A percentile compares a stretch with the other conserved stretches of the same genome.
phyloP scores from a whole-genome alignment of 2,888 invertebrate species.

The Microdon myrmicae region DNA sequence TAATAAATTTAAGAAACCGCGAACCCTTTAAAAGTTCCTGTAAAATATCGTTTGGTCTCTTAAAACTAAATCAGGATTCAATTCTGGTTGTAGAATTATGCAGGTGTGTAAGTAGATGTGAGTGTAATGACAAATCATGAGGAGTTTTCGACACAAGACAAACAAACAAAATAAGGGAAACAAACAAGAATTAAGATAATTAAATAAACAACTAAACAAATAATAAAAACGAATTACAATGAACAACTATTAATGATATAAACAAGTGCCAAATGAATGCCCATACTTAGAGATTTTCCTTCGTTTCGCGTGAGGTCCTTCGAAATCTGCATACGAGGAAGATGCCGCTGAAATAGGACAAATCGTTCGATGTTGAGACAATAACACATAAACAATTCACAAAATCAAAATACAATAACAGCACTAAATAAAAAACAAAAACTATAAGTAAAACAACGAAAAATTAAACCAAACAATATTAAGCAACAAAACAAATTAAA shows the following conservation, averaged over 20 bases:
- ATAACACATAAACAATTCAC: constrained; percentile 30
- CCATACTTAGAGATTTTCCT: constrained; percentile 65
- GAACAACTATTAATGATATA: constrained; percentile 7
- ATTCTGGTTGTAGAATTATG: no score
- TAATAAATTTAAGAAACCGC: no score
- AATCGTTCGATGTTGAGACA: constrained; percentile 38
- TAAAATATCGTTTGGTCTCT: no score
- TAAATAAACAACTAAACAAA: constrained; percentile 1
- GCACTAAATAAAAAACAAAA: constrained; percentile 13
- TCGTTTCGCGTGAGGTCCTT: constrained; percentile 61
- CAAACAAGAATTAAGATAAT: not conserved
- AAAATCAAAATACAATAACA: constrained; percentile 22
- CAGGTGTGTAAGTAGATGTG: no score
- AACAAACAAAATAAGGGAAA: not conserved
- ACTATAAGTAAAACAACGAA: constrained; percentile 4
- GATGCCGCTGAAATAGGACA: constrained; percentile 52
- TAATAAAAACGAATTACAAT: constrained; percentile 1
- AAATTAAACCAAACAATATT: constrained; percentile 7
- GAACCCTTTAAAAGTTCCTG: no score
- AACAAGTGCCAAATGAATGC: constrained; percentile 23
- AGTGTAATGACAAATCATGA: no score
- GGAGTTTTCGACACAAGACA: no score
- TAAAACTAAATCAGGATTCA: no score
- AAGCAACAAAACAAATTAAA: constrained; percentile 10
- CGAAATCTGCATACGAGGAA: constrained; percentile 60